Conservation (phyloP, 1,140 invertebrate genomes). For the Cotesia typhae region DNA sequence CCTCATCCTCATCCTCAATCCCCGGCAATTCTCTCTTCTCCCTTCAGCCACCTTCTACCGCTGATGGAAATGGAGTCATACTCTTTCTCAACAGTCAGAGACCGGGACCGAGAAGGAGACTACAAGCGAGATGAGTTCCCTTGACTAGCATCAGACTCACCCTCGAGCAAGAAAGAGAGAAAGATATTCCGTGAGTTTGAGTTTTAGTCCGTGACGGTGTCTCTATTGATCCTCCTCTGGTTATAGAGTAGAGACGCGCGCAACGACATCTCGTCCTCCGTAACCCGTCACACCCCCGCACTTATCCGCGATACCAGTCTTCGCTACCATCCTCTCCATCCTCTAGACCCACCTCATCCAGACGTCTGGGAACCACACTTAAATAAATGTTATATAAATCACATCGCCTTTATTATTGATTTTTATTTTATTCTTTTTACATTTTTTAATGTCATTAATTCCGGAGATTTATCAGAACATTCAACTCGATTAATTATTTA, state of each 20-base stretch:
- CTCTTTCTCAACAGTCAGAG: no score
- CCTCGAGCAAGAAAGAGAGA: constrained; percentile 42
- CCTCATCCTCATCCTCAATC: constrained; percentile 20
- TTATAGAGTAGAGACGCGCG: constrained; percentile 59
- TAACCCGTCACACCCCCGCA: constrained; percentile 1
- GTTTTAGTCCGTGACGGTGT: constrained; percentile 55
- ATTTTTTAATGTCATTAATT: constrained; percentile 38
- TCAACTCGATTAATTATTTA: no score
- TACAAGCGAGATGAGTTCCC: constrained; percentile 38
- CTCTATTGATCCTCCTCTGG: constrained; percentile 64
- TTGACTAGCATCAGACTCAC: constrained; percentile 39
- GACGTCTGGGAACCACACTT: no score
- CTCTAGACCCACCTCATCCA: no score
- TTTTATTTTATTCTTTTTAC: not conserved
- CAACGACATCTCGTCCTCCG: constrained; percentile 51
- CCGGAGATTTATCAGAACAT: no score
- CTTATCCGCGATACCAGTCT: constrained; percentile 1
- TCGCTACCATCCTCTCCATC: no score
- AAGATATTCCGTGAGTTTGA: constrained; percentile 53
- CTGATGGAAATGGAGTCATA: not conserved
- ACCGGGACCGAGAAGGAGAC: not conserved
- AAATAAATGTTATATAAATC: no score
- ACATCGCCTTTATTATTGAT: no score
- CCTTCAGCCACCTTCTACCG: constrained; percentile 22
- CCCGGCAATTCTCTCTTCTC: constrained; percentile 22